These are phyloP conservation scores for Bombus consobrinus DNA, from an alignment of 1,140 invertebrate genomes.

Conservation along the genomic window DNA sequence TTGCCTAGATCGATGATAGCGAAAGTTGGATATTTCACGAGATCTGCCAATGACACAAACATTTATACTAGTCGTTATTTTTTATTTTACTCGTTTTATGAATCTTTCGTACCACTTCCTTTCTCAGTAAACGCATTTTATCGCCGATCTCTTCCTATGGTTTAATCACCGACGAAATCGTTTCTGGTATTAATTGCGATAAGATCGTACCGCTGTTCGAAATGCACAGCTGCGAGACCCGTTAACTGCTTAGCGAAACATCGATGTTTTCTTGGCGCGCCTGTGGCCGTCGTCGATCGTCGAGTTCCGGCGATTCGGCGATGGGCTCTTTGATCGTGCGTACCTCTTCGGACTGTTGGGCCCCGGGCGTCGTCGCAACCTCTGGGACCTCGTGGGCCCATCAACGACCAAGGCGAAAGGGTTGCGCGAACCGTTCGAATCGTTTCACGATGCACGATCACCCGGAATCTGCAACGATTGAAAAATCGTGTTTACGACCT, in stretches of 20 bases:
- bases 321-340: constrained; percentile 68
- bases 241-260: constrained; percentile 51
- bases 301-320: constrained; percentile 65
- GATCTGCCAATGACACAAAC: too few species aligned
- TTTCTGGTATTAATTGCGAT: constrained; percentile 24
- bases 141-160: background rate
- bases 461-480: constrained; percentile 34
- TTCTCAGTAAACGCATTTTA: too few species aligned
- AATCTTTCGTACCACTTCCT: too few species aligned
- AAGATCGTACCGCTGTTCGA: constrained; percentile 28
- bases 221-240: constrained; percentile 28
- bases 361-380: constrained; percentile 63
- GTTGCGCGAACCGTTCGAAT: constrained; percentile 43
- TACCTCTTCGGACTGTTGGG: constrained; percentile 48
- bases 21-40: background rate
- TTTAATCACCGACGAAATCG: background rate
- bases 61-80: too few species aligned
- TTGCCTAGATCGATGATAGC: too few species aligned
- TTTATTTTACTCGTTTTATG: too few species aligned
- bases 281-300: constrained; percentile 54
- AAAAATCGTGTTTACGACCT: constrained; percentile 50
- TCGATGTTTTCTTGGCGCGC: constrained; percentile 53
- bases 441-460: background rate
- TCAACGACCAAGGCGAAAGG: constrained; percentile 36
- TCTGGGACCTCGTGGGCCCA: constrained; percentile 57